Conservation (phyloP, 1,140 invertebrate genomes). For the Drosophila ironensis region DNA sequence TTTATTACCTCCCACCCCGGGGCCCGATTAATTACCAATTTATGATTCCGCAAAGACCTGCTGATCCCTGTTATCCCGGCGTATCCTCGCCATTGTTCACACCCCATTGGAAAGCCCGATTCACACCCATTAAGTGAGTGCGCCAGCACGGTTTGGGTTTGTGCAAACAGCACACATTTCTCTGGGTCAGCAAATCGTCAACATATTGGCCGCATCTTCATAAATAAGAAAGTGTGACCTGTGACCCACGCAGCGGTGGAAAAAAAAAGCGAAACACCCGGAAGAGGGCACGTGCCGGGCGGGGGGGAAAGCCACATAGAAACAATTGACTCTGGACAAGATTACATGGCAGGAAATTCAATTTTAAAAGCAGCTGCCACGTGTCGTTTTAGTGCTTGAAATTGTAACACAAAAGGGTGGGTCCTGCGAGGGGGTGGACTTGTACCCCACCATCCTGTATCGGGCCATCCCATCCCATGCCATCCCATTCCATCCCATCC, state of each 20-base stretch:
- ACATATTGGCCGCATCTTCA: constrained; percentile 75
- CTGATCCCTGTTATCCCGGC: constrained; percentile 18
- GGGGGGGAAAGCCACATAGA: constrained; percentile 24
- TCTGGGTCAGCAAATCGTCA: constrained; percentile 67
- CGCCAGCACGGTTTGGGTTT: too few relatives aligned
- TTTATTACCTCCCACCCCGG: neutral
- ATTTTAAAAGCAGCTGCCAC: constrained; percentile 82
- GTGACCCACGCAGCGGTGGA: constrained; percentile 25
- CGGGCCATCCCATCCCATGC: too few relatives aligned
- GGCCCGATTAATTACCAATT: constrained; percentile 31
- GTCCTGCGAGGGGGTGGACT: neutral
- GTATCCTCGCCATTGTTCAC: constrained; percentile 8
- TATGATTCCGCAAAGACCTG: constrained; percentile 18
- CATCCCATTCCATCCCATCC: constrained; percentile 5
- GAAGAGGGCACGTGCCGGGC: constrained; percentile 43
- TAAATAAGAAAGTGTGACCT: constrained; percentile 56
- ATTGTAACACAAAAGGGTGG: constrained; percentile 71
- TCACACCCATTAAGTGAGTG: constrained; percentile 43
- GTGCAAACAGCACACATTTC: constrained; percentile 7
- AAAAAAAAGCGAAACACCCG: neutral
- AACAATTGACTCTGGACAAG: constrained; percentile 81
- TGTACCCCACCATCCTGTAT: too few relatives aligned
- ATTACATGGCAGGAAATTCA: constrained; percentile 82
- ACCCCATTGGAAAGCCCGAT: constrained; percentile 35
- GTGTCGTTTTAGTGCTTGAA: constrained; percentile 81